A percentile compares a stretch with the other conserved stretches of the same genome.
These are phyloP conservation scores for Aegithalos caudatus DNA, from an alignment of 2,113 vertebrate genomes.

Conservation along the genomic window DNA sequence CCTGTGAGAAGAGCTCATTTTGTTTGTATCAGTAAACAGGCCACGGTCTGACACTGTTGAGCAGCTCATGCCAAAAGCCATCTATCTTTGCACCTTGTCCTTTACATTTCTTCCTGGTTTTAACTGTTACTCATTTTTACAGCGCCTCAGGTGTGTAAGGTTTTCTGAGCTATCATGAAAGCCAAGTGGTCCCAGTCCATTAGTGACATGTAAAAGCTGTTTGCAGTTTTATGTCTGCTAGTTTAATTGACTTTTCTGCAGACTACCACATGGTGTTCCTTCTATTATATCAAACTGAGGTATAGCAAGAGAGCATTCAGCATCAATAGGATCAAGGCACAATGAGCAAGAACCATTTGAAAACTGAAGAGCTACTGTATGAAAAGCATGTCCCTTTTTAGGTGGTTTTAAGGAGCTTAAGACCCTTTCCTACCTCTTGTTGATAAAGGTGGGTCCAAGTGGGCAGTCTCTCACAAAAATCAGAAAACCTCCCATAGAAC, in stretches of 20 bases:
- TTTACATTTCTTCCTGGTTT: constrained; percentile 55
- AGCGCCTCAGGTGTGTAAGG: constrained; percentile 52
- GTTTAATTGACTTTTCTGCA: constrained; percentile 58
- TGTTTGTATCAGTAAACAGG: constrained; percentile 29
- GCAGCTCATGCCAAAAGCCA: constrained; percentile 13
- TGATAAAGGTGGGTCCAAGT: neutral
- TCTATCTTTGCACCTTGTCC: constrained; percentile 30
- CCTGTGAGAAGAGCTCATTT: neutral
- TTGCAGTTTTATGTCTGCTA: constrained; percentile 59
- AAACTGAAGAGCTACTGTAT: constrained; percentile 15
- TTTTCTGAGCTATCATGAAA: constrained; percentile 48
- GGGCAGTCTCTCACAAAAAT: neutral
- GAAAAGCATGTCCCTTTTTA: constrained; percentile 55
- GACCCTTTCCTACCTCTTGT: neutral
- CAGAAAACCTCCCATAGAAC: neutral
- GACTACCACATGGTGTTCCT: constrained; percentile 33
- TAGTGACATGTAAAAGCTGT: constrained; percentile 50
- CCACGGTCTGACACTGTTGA: neutral
- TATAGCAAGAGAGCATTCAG: constrained; percentile 39
- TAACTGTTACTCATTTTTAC: constrained; percentile 62
- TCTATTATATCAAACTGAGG: constrained; percentile 47
- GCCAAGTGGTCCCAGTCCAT: constrained; percentile 43
- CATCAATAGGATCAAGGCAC: constrained; percentile 9
- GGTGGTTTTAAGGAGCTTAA: neutral
- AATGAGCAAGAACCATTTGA: neutral